phyloP scores from a whole-genome alignment of 2,113 vertebrate species.

The Azemiops feae region DNA sequence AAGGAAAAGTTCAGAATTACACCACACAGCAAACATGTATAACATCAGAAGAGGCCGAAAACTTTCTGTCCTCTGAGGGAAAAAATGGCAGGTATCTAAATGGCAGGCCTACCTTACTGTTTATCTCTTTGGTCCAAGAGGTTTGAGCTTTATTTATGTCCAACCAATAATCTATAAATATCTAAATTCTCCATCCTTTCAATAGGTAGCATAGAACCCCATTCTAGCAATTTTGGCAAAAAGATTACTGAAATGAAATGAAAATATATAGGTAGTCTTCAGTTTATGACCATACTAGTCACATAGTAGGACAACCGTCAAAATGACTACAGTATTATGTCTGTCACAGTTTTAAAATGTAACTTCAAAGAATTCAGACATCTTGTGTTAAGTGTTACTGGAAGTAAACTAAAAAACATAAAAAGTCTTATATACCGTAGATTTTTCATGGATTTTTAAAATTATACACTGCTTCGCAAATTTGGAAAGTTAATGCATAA shows the following conservation, averaged over 20 bases:
- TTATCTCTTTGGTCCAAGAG: not conserved
- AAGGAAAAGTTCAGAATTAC: not conserved
- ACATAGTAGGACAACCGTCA: not conserved
- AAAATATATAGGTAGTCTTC: not conserved
- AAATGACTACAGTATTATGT: not conserved
- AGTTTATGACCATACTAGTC: not conserved
- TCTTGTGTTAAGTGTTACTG: not conserved
- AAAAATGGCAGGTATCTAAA: not conserved
- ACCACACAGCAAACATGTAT: not conserved
- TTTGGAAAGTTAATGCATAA: not conserved
- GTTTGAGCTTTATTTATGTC: not conserved
- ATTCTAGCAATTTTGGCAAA: not conserved
- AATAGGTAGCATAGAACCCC: not conserved
- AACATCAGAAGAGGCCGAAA: not conserved
- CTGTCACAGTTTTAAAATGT: not conserved
- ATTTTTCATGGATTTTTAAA: not conserved
- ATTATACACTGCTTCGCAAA: not conserved
- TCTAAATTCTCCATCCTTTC: not conserved
- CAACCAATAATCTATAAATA: not conserved
- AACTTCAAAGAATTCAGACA: not conserved
- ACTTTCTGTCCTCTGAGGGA: not conserved
- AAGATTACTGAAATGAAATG: not conserved
- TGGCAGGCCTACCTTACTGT: not conserved
- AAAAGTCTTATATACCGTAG: too few relatives aligned
- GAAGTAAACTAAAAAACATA: not conserved